These are phyloP conservation scores for Hypercompe scribonia DNA, from an alignment of 2,888 invertebrate genomes.

Conservation along the genomic window DNA sequence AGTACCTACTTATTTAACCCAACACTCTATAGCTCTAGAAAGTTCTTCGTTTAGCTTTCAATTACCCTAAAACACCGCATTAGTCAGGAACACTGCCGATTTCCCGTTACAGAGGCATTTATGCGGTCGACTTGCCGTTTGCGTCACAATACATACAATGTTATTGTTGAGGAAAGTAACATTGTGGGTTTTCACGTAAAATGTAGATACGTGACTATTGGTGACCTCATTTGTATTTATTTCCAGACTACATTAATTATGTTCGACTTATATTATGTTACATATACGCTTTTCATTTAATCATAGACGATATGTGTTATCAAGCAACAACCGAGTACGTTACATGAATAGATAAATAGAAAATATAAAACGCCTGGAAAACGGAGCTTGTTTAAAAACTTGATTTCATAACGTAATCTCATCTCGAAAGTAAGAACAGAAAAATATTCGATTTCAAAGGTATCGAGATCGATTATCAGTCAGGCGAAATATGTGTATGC, in stretches of 20 bases:
- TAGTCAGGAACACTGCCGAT: constrained; percentile 14
- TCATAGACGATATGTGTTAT: background rate
- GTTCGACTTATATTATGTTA: background rate
- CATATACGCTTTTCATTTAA: background rate
- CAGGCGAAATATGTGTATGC: no score
- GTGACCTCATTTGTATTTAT: constrained; percentile 1
- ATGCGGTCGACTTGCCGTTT: constrained; percentile 15
- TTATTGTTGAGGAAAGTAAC: constrained; percentile 22
- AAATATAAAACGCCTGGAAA: no score
- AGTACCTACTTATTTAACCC: background rate
- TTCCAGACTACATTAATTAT: background rate
- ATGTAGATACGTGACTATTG: background rate
- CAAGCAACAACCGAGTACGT: background rate
- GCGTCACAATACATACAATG: constrained; percentile 27
- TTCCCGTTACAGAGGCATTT: constrained; percentile 20
- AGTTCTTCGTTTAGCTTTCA: background rate
- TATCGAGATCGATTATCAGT: background rate
- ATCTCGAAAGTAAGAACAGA: no score
- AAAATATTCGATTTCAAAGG: background rate
- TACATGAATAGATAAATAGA: background rate
- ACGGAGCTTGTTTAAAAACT: no score
- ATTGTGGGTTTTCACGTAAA: constrained; percentile 2
- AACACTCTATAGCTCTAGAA: constrained; percentile 6
- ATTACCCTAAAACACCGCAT: constrained; percentile 6
- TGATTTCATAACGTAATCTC: no score